Conservation (phyloP, 2,113 vertebrate genomes). For the Spheniscus mendiculus region DNA sequence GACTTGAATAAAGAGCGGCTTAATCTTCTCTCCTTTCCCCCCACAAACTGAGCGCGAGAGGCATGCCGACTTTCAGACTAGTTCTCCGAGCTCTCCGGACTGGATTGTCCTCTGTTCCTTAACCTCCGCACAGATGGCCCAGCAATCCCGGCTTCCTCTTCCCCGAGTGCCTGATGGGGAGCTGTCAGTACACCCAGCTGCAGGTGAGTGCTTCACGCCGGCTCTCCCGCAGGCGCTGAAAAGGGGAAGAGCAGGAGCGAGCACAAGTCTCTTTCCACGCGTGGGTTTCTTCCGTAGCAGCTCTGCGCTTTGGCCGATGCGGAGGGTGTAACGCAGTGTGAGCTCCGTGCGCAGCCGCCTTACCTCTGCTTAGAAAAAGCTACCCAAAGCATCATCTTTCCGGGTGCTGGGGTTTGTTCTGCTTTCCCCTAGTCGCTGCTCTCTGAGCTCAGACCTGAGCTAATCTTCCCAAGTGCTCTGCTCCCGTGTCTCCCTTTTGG, state of each 20-base stretch:
- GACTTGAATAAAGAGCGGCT: not conserved
- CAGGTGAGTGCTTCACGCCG: slow-evolving; percentile 76
- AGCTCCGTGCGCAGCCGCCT: accelerated
- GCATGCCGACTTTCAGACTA: not conserved
- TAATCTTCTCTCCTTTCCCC: not conserved
- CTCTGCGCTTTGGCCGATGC: not conserved
- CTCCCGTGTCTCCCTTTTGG: not conserved
- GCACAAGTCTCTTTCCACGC: accelerated
- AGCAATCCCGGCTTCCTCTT: slow-evolving; percentile 91
- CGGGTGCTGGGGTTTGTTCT: not conserved
- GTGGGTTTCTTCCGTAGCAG: not conserved
- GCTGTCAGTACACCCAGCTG: slow-evolving; percentile 92
- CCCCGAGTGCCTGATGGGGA: slow-evolving; percentile 92
- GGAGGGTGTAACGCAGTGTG: accelerated
- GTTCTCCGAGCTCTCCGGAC: not conserved
- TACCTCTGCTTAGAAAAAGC: not conserved
- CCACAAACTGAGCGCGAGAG: not conserved
- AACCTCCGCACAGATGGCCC: slow-evolving; percentile 85
- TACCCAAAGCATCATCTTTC: not conserved
- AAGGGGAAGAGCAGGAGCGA: not conserved
- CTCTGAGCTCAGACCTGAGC: no score
- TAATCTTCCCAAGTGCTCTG: not conserved
- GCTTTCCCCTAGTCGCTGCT: not conserved
- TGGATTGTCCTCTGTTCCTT: slow-evolving; percentile 63
- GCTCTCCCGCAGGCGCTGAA: not conserved